Conservation (phyloP, 2,888 invertebrate genomes). For the Trissonchulus sp. region DNA sequence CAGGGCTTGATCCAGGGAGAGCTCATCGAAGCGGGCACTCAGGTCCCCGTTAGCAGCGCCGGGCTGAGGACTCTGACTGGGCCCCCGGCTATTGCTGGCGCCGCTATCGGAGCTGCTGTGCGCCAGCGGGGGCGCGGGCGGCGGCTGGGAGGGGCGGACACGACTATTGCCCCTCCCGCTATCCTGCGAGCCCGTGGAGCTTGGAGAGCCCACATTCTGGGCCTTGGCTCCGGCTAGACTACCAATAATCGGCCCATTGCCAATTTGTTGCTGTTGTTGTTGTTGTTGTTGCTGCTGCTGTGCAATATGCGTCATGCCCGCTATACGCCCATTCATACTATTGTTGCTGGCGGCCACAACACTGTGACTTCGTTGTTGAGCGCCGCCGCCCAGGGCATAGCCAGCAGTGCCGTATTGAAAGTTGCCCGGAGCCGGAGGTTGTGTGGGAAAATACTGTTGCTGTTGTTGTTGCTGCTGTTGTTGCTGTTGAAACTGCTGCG, state of each 20-base stretch:
- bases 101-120: neutral
- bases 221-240: neutral
- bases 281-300: neutral
- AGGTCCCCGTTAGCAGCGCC: constrained; percentile 21
- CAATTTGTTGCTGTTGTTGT: constrained; percentile 9
- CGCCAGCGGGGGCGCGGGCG: constrained; percentile 11
- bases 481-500: neutral
- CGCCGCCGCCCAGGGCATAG: constrained; percentile 4
- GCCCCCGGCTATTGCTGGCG: neutral
- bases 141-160: constrained; percentile 3
- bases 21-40: neutral
- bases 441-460: neutral
- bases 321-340: neutral
- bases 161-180: neutral
- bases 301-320: too few species aligned
- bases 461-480: too few species aligned
- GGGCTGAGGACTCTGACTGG: neutral
- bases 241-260: neutral
- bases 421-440: neutral
- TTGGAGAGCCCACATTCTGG: neutral
- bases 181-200: neutral
- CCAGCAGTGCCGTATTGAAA: constrained; percentile 26
- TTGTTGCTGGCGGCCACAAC: neutral
- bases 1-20: neutral
- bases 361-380: neutral